Percentiles rank a stretch among this genome's conserved stretches.
Evolutionary conservation across 2,888 invertebrate species (phyloP).

Genomic region (Lithophane leautieri): DNA sequence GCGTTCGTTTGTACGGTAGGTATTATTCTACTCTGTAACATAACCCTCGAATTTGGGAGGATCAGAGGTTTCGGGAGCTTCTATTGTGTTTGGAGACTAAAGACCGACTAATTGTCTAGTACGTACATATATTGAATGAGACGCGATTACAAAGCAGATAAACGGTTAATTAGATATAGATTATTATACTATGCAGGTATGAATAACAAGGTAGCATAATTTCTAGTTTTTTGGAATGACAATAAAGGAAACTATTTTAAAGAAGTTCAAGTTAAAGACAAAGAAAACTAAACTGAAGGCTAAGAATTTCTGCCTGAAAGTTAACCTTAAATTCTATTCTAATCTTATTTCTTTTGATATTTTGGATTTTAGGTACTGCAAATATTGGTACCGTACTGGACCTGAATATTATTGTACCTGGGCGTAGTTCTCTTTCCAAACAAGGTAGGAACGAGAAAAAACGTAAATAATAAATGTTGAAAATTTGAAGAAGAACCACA

Average conservation of each 20-base stretch:
- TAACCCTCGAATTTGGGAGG: constrained; percentile 70
- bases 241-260: constrained; percentile 28
- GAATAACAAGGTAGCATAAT: constrained; percentile 16
- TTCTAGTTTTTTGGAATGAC: constrained; percentile 20
- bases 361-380: constrained; percentile 1
- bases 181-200: background rate
- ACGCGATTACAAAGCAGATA: constrained; percentile 36
- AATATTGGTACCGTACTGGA: background rate
- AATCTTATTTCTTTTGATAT: background rate
- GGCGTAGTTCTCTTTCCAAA: no score
- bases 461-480: background rate
- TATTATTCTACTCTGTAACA: constrained; percentile 71
- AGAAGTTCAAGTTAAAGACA: constrained; percentile 31
- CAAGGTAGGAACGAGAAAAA: no score
- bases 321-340: no score
- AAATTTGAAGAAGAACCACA: background rate
- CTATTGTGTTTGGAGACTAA: constrained; percentile 70
- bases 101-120: constrained; percentile 64
- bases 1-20: constrained; percentile 64
- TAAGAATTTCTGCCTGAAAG: constrained; percentile 17
- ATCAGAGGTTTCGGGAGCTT: constrained; percentile 65
- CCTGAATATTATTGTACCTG: background rate
- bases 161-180: constrained; percentile 17
- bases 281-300: constrained; percentile 27
- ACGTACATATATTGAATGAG: constrained; percentile 58